phyloP scores from a whole-genome alignment of 2,888 invertebrate genomes.

The Nomada fucata region DNA sequence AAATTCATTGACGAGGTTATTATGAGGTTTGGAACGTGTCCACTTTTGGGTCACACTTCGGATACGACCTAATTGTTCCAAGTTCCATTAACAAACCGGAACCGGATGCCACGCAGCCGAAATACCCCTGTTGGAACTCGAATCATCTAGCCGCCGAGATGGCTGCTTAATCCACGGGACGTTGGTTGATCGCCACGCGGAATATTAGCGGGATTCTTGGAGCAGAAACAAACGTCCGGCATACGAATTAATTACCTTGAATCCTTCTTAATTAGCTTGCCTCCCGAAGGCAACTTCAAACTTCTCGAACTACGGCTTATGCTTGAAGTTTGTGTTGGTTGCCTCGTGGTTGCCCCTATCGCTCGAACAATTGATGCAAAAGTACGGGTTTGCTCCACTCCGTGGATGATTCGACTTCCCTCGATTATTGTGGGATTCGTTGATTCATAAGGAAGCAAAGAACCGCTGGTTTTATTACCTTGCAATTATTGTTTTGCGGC shows the following conservation, averaged over 20 bases:
- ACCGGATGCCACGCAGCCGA: constrained; percentile 50
- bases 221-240: constrained; percentile 44
- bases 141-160: constrained; percentile 29
- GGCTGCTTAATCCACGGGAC: constrained; percentile 30
- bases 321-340: constrained; percentile 30
- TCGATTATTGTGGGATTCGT: neutral
- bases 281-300: constrained; percentile 21
- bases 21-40: constrained; percentile 51
- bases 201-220: constrained; percentile 48
- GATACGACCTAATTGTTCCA: constrained; percentile 56
- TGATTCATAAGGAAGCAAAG: neutral
- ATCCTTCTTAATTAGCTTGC: constrained; percentile 46
- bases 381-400: constrained; percentile 9
- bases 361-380: constrained; percentile 41
- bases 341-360: constrained; percentile 3
- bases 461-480: no score
- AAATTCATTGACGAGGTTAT: no score
- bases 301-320: constrained; percentile 23
- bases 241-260: constrained; percentile 52
- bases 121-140: constrained; percentile 64
- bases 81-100: constrained; percentile 61
- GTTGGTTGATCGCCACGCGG: constrained; percentile 27
- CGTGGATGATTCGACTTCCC: neutral
- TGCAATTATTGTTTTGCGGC: no score
- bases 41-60: constrained; percentile 55